Evolutionary conservation across 2,888 invertebrate genomes (phyloP).

Genomic region (Patella pellucida): DNA sequence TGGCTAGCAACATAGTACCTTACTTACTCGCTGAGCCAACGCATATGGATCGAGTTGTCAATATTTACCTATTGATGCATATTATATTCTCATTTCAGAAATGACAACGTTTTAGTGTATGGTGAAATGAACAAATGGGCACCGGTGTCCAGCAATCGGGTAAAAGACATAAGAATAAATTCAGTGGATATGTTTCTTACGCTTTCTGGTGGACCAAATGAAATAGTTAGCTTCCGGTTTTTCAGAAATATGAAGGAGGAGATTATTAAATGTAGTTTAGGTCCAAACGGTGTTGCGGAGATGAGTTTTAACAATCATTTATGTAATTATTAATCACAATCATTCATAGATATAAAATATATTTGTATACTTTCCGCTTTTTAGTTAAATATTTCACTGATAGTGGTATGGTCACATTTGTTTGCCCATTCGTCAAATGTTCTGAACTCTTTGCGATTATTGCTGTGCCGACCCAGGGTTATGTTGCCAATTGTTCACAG

Average conservation of each 20-base stretch:
- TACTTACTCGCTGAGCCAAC: no score
- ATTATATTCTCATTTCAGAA: conserved; percentile 12
- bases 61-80: neutral
- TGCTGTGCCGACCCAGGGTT: no score
- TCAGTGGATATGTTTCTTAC: conserved; percentile 36
- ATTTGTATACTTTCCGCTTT: no score
- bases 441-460: no score
- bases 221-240: conserved; percentile 46
- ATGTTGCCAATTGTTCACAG: no score
- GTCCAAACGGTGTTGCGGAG: conserved; percentile 12
- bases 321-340: no score
- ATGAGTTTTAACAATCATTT: neutral
- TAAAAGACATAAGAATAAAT: conserved; percentile 37
- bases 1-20: no score
- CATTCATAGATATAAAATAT: no score
- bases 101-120: conserved; percentile 32
- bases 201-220: conserved; percentile 44
- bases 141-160: conserved; percentile 54
- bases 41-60: no score
- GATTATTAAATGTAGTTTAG: conserved; percentile 14
- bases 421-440: no score
- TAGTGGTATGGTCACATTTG: no score
- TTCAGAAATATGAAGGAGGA: conserved; percentile 3
- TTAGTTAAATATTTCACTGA: no score
- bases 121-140: conserved; percentile 60